Percentiles rank a stretch among this genome's conserved stretches.
Evolutionary conservation across 2,113 vertebrate species (phyloP).

Genomic region (Lonchura striata): DNA sequence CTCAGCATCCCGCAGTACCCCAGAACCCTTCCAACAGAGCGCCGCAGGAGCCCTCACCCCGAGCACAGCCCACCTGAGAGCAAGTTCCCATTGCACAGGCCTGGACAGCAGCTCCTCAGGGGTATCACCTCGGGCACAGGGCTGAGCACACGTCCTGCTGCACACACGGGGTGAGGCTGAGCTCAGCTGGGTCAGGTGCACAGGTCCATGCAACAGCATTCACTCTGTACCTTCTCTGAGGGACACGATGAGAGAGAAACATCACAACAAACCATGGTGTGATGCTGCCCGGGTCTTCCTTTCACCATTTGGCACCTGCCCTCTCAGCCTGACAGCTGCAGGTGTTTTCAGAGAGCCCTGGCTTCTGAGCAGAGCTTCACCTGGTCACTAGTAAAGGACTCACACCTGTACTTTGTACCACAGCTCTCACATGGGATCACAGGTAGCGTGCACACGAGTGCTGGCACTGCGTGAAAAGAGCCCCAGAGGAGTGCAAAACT

Average conservation of each 20-base stretch:
- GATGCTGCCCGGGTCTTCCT: neutral
- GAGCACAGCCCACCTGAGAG: neutral
- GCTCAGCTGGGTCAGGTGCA: fast-evolving
- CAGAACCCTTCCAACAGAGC: neutral
- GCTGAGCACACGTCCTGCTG: fast-evolving
- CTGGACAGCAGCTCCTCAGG: neutral
- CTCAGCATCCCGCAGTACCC: neutral
- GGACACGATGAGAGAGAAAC: fast-evolving
- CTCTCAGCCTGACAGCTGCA: neutral
- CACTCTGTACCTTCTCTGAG: fast-evolving
- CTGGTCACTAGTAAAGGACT: too few relatives aligned
- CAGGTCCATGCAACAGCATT: fast-evolving
- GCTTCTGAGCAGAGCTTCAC: neutral
- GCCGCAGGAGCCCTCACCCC: fast-evolving
- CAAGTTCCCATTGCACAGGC: fast-evolving
- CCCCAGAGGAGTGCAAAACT: neutral
- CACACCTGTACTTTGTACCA: fast-evolving
- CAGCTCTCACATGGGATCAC: fast-evolving
- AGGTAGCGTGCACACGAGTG: fast-evolving
- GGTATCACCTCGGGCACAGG: fast-evolving
- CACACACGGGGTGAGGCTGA: fast-evolving
- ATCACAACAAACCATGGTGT: fast-evolving
- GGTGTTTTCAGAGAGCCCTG: neutral
- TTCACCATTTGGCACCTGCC: fast-evolving
- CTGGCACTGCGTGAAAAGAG: neutral